Conservation (phyloP, 2,888 invertebrate species). For the Hirtodrosophila alboralis region DNA sequence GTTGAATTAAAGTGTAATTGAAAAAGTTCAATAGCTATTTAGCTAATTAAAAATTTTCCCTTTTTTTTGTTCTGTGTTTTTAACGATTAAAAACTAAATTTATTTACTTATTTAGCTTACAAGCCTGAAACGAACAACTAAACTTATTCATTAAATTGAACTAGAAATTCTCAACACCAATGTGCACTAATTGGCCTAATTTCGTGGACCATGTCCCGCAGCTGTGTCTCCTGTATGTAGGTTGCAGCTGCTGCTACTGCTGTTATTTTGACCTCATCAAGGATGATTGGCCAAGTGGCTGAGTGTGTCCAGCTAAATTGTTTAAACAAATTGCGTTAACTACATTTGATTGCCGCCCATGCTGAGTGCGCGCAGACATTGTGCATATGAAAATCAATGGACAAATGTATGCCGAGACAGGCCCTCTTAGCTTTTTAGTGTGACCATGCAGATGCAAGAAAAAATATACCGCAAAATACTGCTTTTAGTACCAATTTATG, state of each 20-base stretch:
- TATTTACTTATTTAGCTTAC: too few relatives aligned
- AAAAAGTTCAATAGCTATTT: too few relatives aligned
- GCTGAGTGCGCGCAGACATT: constrained; percentile 21
- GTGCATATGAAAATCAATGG: constrained; percentile 75
- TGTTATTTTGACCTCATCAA: constrained; percentile 4
- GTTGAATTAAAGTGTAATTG: too few relatives aligned
- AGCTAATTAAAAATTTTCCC: too few relatives aligned
- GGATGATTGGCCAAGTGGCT: background rate
- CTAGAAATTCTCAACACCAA: background rate
- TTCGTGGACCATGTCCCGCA: constrained; percentile 25
- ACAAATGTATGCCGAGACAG: constrained; percentile 51
- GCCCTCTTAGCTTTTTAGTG: constrained; percentile 40
- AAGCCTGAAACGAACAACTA: too few relatives aligned
- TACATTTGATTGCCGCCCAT: constrained; percentile 18
- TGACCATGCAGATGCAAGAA: constrained; percentile 39
- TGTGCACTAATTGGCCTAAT: constrained; percentile 72
- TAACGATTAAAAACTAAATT: too few relatives aligned
- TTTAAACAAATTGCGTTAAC: constrained; percentile 12
- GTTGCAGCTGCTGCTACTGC: background rate
- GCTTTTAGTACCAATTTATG: background rate
- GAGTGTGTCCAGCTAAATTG: constrained; percentile 1
- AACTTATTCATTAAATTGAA: too few relatives aligned
- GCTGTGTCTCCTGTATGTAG: background rate
- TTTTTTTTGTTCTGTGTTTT: too few relatives aligned
- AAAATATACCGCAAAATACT: constrained; percentile 64